Conservation (phyloP, 1,140 invertebrate genomes). For the Lepidurus apus region DNA sequence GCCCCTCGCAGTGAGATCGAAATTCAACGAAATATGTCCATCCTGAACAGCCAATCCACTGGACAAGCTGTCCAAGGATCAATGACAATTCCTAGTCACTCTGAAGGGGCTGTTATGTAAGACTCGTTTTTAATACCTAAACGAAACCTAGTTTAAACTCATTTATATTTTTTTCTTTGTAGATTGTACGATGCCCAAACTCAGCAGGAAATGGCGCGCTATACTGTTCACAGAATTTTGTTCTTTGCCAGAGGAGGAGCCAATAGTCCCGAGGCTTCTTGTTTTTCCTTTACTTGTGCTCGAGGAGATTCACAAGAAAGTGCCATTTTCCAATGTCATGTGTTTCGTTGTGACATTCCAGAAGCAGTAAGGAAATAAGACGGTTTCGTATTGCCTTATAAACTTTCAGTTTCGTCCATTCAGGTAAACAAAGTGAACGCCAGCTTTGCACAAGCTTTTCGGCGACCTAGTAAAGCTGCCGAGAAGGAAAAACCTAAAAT, state of each 20-base stretch:
- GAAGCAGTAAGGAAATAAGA: slow-evolving; percentile 78
- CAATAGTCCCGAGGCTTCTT: slow-evolving; percentile 74
- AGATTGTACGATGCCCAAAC: slow-evolving; percentile 80
- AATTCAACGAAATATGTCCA: slow-evolving; percentile 89
- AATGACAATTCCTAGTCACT: slow-evolving; percentile 81
- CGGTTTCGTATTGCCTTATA: slow-evolving; percentile 64
- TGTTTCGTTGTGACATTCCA: slow-evolving; percentile 92
- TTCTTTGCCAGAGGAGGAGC: slow-evolving; percentile 89
- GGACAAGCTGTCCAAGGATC: slow-evolving; percentile 68
- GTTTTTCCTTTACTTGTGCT: slow-evolving; percentile 96
- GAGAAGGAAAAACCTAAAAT: not conserved
- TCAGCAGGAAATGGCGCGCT: slow-evolving; percentile 77
- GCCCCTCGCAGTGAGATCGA: slow-evolving; percentile 90
- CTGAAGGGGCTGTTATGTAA: slow-evolving; percentile 60
- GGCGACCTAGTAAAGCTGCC: slow-evolving; percentile 20
- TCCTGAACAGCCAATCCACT: slow-evolving; percentile 69
- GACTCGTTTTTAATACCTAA: slow-evolving; percentile 35
- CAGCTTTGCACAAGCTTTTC: slow-evolving; percentile 62
- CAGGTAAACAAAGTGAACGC: slow-evolving; percentile 53
- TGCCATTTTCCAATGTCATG: slow-evolving; percentile 91
- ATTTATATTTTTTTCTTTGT: slow-evolving; percentile 41
- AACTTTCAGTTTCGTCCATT: slow-evolving; percentile 88
- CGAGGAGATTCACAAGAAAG: slow-evolving; percentile 79
- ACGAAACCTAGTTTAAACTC: slow-evolving; percentile 3
- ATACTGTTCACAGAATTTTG: slow-evolving; percentile 86